phyloP scores from a whole-genome alignment of 2,113 vertebrate species.

The Melospiza georgiana region DNA sequence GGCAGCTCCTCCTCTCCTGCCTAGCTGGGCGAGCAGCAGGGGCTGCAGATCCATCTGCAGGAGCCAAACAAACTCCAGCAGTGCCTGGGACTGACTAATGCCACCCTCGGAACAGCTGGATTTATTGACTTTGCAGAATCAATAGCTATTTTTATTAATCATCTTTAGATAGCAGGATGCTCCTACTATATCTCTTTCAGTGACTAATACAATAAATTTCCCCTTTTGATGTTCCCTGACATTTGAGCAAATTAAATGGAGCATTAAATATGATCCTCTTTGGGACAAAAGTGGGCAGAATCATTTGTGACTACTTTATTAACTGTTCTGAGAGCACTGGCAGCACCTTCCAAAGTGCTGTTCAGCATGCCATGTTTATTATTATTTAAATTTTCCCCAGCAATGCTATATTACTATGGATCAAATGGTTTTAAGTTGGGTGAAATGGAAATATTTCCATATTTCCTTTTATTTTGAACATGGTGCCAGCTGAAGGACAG shows the following conservation, averaged over 20 bases:
- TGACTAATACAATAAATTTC: conserved; percentile 75
- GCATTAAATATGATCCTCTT: conserved; percentile 76
- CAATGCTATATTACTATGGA: conserved; percentile 46
- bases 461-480: conserved; percentile 71
- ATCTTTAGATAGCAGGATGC: conserved; percentile 64
- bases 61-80: conserved; percentile 28
- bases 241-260: conserved; percentile 80
- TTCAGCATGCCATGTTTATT: conserved; percentile 45
- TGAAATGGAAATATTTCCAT: conserved; percentile 76
- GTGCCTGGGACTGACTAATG: not conserved
- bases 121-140: conserved; percentile 71
- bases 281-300: conserved; percentile 69
- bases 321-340: conserved; percentile 54
- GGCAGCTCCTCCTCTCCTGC: not conserved
- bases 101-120: conserved; percentile 50
- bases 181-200: conserved; percentile 70
- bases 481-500: not conserved
- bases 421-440: conserved; percentile 78
- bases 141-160: conserved; percentile 76
- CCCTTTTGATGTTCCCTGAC: conserved; percentile 77
- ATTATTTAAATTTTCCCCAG: conserved; percentile 56
- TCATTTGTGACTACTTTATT: conserved; percentile 77
- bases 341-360: conserved; percentile 52
- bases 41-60: not conserved
- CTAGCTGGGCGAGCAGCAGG: not conserved